Base-by-base conservation (phyloP, 2,797 vertebrate genomes). In the Myripristis jacobus region DNA sequence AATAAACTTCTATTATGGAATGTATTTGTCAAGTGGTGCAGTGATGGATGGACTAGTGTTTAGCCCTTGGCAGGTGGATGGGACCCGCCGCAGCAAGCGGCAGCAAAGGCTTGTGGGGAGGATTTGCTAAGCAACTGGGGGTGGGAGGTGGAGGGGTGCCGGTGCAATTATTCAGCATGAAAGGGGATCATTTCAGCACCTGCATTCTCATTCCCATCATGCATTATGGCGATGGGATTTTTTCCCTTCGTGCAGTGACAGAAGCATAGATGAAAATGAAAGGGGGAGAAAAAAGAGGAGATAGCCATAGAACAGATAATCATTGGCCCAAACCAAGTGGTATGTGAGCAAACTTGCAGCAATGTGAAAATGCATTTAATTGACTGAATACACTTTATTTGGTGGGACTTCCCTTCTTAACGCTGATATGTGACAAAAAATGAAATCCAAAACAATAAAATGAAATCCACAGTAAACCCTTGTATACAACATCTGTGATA, bases 1-100 rank as follows among this genome's bases (percentile, higher is more conserved):
- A 99, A 99, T 99, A 99, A 99, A 99, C 97, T 98, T 98, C 97
- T 98, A 99, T 99, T 99, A 99, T 99, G 97, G 97, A 98, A 99
- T 97, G 97, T 98, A 98, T 98, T 99, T 99, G 98, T 99, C 98
- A 99, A 98, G 96, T 96, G 96, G 95, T 94, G 95, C 93, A 77
- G 94, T 99, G 98, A 99, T 99, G 97, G 97, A 99, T 99, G 97
- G 96, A 94, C 94, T 96, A 91, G 94, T 93, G 93, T 97, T 98
- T 97, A 96, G 96, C 95, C 96, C 93, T 94, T 97, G 97, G 97
- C 98, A 98, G 97, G 95, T 96, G 94, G 96, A 97, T 95, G 96
- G 95, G 90, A 89, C 85, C 82, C 83, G 79, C 87, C 81, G 76
- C 79, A 86, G 91, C 87, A 84, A 89, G 87, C 78, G 55, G 95